Base-by-base conservation (phyloP, 2,888 invertebrate species). In the Synergus gifuensis region DNA sequence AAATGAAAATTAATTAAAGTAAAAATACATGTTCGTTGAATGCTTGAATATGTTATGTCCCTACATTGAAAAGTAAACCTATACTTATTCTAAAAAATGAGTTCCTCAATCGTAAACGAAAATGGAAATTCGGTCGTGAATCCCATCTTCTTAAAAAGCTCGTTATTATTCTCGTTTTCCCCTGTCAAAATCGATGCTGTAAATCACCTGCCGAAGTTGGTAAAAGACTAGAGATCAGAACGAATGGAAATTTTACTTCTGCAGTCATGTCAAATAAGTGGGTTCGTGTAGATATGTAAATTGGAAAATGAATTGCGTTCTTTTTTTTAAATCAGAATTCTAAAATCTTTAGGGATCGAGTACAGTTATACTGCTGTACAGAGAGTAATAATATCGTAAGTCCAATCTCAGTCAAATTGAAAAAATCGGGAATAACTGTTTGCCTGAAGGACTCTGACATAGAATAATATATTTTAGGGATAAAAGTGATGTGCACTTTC, bases 231-330 rank as follows among this genome's bases (percentile, higher is more conserved):
- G 49, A 73, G 40, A 73, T 73, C 54, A 73, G 54, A 54, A 73
- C 36, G 54, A 58, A 73, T 73, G 54, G 73, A 40, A 54, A 58
- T 73, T 73, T 73, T 58, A 40, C 54, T 36, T 36, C 73, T 58
- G 54, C 49, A 73, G 73, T 73, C 54, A 58, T 58, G 40, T 58
- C 54, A 73, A 73, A 18, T 73, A 58, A 73, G 54, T 73, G 54
- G 12, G 12, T 58, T 73, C 28, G 36, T 11, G 54, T 36, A 49
- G 40, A 40, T 73, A 73, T 73, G 54, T 36, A 73, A 73, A 73
- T 58, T 73, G 73, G 54, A 58, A 54, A 73, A 73, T 73, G 73
- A 40, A 73, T 73, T 4, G 36, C 4, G 54, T 58, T n/a, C 3
- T 16, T 40, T 73, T 73, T 58, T 18, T 28, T 9, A 73, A 73